These are phyloP conservation scores for Brachionichthys hirsutus DNA, from an alignment of 2,113 vertebrate genomes.

Conservation along the genomic window DNA sequence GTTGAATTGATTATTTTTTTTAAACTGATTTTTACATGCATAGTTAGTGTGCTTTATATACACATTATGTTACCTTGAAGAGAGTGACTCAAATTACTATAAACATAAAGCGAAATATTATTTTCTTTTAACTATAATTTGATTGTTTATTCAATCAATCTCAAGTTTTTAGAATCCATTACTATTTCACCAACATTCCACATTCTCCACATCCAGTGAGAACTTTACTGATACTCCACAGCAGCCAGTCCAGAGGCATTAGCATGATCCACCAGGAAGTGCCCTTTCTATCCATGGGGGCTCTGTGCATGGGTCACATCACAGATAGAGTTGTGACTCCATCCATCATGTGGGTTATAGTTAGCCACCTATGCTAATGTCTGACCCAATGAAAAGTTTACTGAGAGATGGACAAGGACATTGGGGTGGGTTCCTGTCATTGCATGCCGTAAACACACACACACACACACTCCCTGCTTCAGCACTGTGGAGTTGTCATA, in stretches of 20 bases:
- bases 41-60: too few species aligned
- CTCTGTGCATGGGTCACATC: slow-evolving; percentile 75
- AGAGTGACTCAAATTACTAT: too few species aligned
- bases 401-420: slow-evolving; percentile 78
- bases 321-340: slow-evolving; percentile 75
- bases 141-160: too few species aligned
- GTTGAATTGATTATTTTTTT: too few species aligned
- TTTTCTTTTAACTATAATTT: too few species aligned
- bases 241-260: slow-evolving; percentile 63
- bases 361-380: slow-evolving; percentile 77
- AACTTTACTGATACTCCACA: slow-evolving; percentile 71
- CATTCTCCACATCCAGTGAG: slow-evolving; percentile 38
- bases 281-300: slow-evolving; percentile 76
- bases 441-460: slow-evolving; percentile 59
- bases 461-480: slow-evolving; percentile 19
- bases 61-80: too few species aligned
- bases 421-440: slow-evolving; percentile 71
- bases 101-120: too few species aligned
- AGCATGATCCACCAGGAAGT: slow-evolving; percentile 76
- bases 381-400: slow-evolving; percentile 78
- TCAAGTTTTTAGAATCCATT: background rate
- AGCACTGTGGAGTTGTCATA: slow-evolving; percentile 73
- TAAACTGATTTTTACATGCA: background rate
- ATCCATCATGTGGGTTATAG: slow-evolving; percentile 79
- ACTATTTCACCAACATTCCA: slow-evolving; percentile 15